Evolutionary conservation across 2,797 vertebrate species (phyloP).

Genomic region (Gymnothorax reevesii): DNA sequence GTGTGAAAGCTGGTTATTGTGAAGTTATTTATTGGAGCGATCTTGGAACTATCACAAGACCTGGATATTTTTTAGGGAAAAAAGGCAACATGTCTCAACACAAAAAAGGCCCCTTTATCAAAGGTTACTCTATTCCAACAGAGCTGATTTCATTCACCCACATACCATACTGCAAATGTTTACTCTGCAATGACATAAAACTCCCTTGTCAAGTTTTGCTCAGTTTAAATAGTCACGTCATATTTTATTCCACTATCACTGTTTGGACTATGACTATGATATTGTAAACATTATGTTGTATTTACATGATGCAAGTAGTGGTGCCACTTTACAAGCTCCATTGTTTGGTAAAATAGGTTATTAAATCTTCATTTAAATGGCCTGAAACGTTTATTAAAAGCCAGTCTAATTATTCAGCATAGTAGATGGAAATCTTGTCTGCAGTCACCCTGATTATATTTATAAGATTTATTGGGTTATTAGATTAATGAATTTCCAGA

Average conservation of each 20-base stretch:
- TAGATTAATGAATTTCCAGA: neutral
- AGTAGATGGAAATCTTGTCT: neutral
- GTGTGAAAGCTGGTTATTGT: conserved; percentile 58
- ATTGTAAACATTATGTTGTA: neutral
- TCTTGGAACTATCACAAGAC: conserved; percentile 71
- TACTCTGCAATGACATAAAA: neutral
- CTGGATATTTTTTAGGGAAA: neutral
- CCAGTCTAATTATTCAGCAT: neutral
- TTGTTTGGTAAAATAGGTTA: neutral
- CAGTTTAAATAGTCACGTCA: neutral
- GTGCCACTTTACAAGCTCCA: neutral
- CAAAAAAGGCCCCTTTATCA: conserved; percentile 44
- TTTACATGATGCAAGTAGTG: neutral
- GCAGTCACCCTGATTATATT: neutral
- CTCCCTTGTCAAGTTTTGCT: neutral
- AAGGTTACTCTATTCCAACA: conserved; percentile 30
- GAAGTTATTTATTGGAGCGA: conserved; percentile 45
- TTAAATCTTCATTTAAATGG: neutral
- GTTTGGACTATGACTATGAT: neutral
- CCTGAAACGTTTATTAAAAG: neutral
- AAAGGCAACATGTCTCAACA: conserved; percentile 43
- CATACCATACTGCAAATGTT: neutral
- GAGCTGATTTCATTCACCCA: neutral
- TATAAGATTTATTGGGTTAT: neutral
- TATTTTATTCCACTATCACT: neutral